Percentiles rank a stretch among this genome's conserved stretches.
phyloP scores from a whole-genome alignment of 2,797 vertebrate species.

The Sebastes trivittatus region DNA sequence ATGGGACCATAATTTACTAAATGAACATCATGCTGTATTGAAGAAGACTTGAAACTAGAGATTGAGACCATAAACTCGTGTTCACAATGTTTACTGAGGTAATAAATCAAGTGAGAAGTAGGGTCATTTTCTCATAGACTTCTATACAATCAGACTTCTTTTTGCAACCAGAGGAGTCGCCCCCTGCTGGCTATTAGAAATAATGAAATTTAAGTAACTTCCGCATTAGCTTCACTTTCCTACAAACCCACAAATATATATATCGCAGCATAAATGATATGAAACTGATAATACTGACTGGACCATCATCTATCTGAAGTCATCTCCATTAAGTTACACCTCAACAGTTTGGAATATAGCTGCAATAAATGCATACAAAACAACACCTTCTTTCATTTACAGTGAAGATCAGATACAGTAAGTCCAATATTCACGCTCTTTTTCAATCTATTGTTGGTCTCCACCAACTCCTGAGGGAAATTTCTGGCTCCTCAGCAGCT shows the following conservation, averaged over 20 bases:
- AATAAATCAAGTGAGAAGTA: too few relatives aligned
- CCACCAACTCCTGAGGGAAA: not conserved
- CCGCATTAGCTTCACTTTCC: too few relatives aligned
- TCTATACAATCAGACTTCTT: too few relatives aligned
- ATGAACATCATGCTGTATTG: too few relatives aligned
- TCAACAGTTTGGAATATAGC: not conserved
- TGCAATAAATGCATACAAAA: not conserved
- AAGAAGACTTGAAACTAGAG: too few relatives aligned
- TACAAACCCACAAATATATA: too few relatives aligned
- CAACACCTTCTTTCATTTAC: not conserved
- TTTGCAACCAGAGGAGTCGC: too few relatives aligned
- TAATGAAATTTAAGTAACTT: rapidly evolving
- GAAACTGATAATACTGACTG: not conserved
- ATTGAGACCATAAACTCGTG: too few relatives aligned
- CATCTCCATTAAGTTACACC: not conserved
- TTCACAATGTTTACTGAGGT: too few relatives aligned
- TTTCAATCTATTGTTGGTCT: not conserved
- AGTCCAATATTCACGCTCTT: not conserved
- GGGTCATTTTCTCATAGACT: too few relatives aligned
- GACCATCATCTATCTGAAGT: not conserved
- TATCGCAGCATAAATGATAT: not conserved
- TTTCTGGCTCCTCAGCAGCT: not conserved
- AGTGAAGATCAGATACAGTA: not conserved
- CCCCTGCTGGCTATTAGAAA: too few relatives aligned
- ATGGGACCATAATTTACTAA: too few relatives aligned